Evolutionary conservation across 2,888 invertebrate species (phyloP).

Genomic region (Drosophila pseudotalamancana): DNA sequence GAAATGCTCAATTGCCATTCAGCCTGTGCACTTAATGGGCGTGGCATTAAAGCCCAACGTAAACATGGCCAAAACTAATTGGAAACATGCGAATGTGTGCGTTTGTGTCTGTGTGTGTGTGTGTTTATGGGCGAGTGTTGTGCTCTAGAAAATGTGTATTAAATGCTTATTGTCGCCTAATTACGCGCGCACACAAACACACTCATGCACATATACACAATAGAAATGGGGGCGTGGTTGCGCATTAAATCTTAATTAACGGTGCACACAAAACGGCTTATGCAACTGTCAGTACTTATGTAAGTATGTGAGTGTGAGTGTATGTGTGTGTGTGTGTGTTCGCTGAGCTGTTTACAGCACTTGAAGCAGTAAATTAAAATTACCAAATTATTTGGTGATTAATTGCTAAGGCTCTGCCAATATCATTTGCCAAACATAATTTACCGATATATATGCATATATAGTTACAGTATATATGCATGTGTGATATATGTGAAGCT

Average conservation of each 20-base stretch:
- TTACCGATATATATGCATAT: neutral
- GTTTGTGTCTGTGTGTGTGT: constrained; percentile 1
- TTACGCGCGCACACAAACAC: constrained; percentile 58
- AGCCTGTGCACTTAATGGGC: constrained; percentile 64
- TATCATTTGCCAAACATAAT: neutral
- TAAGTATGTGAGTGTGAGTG: constrained; percentile 12
- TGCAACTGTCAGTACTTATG: constrained; percentile 35
- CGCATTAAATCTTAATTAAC: constrained; percentile 79
- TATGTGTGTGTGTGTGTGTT: constrained; percentile 25
- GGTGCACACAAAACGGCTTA: constrained; percentile 42
- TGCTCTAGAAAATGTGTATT: constrained; percentile 73
- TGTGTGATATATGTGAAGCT: neutral
- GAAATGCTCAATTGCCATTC: constrained; percentile 47
- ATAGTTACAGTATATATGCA: constrained; percentile 11
- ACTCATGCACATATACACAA: constrained; percentile 5
- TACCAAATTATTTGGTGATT: constrained; percentile 77
- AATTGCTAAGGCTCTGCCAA: constrained; percentile 59
- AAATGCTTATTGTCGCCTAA: constrained; percentile 81
- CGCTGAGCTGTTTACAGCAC: constrained; percentile 52
- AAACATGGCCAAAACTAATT: constrained; percentile 64
- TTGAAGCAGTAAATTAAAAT: constrained; percentile 71
- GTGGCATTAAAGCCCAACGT: constrained; percentile 60
- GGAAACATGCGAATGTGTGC: constrained; percentile 31
- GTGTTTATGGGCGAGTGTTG: constrained; percentile 9
- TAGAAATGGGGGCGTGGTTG: constrained; percentile 39